Percentiles rank a stretch among this genome's conserved stretches.
Evolutionary conservation across 2,113 vertebrate species (phyloP).

Genomic region (Talpa occidentalis): DNA sequence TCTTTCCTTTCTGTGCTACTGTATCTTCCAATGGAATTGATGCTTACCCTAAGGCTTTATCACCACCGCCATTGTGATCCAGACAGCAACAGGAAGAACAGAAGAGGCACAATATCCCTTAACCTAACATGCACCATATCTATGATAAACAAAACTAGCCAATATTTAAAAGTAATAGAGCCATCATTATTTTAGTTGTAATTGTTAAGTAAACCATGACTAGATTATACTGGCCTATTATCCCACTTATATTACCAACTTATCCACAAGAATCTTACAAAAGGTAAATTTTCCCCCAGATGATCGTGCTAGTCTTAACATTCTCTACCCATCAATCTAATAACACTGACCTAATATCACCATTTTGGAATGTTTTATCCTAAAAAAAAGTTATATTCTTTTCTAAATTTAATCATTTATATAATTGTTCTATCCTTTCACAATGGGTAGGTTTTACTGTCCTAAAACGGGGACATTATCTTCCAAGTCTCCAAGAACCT

Average conservation of each 20-base stretch:
- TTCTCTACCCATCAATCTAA: background rate
- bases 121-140: background rate
- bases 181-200: background rate
- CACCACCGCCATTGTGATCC: background rate
- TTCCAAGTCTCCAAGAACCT: background rate
- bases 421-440: background rate
- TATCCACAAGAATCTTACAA: background rate
- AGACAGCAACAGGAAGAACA: background rate
- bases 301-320: background rate
- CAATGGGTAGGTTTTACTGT: background rate
- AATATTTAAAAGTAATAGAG: background rate
- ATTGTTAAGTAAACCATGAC: background rate
- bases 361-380: slow-evolving; percentile 33
- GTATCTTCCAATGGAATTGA: background rate
- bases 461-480: background rate
- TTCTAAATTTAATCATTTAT: background rate
- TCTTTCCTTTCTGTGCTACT: background rate
- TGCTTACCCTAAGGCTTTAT: background rate
- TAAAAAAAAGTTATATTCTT: background rate
- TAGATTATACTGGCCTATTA: background rate
- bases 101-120: background rate
- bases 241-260: background rate
- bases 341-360: background rate
- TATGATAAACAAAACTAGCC: background rate
- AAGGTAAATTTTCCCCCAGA: background rate